Conservation (phyloP, 2,113 vertebrate species). For the Dipodomys stephensi region DNA sequence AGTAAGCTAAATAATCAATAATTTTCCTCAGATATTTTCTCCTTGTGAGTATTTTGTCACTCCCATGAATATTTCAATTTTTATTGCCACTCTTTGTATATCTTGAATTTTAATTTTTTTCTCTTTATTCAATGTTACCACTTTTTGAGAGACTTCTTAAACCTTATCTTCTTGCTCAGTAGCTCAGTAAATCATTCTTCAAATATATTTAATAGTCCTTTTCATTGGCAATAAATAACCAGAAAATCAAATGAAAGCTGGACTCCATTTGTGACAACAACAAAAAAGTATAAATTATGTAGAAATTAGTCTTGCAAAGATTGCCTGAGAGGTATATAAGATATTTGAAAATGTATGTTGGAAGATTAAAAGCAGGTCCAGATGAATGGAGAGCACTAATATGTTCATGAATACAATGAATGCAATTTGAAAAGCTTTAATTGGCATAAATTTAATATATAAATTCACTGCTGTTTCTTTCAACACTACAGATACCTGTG, state of each 20-base stretch:
- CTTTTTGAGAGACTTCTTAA: slow-evolving; percentile 21
- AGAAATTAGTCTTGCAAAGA: slow-evolving; percentile 41
- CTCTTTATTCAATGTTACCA: neutral
- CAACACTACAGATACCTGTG: neutral
- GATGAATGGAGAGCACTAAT: neutral
- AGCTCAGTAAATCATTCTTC: slow-evolving; percentile 17
- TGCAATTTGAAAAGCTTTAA: slow-evolving; percentile 35
- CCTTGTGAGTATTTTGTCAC: neutral
- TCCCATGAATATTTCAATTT: neutral
- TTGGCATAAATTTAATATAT: neutral
- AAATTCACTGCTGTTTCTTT: slow-evolving; percentile 7
- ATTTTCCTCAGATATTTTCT: neutral
- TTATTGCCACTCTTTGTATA: neutral
- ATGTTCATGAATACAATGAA: neutral
- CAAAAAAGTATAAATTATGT: slow-evolving; percentile 6
- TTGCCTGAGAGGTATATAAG: neutral
- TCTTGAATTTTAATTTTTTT: neutral
- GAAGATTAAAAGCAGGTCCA: slow-evolving; percentile 4
- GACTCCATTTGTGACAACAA: slow-evolving; percentile 40
- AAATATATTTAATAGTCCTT: slow-evolving; percentile 19
- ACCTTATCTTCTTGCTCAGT: neutral
- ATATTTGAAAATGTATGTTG: neutral
- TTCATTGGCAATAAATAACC: slow-evolving; percentile 27
- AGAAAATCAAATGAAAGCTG: slow-evolving; percentile 33
- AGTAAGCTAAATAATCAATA: neutral